Conservation (phyloP, 1,140 invertebrate species). For the Schlechtendalia chinensis region DNA sequence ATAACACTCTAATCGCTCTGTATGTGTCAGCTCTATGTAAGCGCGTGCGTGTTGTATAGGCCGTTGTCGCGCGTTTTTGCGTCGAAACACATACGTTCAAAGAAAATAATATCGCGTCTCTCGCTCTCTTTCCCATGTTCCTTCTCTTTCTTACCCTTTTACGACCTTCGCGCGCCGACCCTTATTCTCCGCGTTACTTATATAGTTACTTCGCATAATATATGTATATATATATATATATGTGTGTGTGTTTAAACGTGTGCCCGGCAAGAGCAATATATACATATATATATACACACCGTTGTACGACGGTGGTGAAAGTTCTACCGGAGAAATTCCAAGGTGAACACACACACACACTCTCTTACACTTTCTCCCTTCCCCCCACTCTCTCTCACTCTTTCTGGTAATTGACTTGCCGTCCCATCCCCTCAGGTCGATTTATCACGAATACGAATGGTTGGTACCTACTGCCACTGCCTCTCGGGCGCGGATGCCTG, state of each 20-base stretch:
- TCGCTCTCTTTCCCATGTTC: neutral
- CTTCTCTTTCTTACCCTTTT: neutral
- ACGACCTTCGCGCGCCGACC: neutral
- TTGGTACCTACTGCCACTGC: neutral
- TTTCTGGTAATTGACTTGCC: conserved; percentile 44
- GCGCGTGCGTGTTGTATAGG: neutral
- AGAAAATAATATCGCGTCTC: conserved; percentile 16
- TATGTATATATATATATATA: neutral
- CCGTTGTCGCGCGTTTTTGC: conserved; percentile 26
- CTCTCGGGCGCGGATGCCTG: neutral
- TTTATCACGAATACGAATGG: conserved; percentile 49
- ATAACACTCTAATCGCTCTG: neutral
- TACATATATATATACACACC: neutral
- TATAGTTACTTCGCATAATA: neutral
- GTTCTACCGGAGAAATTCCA: conserved; percentile 45
- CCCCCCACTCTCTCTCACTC: neutral
- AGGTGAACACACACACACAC: conserved; percentile 2
- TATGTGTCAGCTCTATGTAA: neutral
- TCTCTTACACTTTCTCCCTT: neutral
- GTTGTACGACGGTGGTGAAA: neutral
- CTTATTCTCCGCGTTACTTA: conserved; percentile 1
- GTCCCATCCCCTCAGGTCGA: conserved; percentile 20
- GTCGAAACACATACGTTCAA: neutral
- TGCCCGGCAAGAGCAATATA: neutral
- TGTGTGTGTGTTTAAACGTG: neutral